Base-by-base conservation (phyloP, 2,797 vertebrate genomes). In the Danio aesculapii region DNA sequence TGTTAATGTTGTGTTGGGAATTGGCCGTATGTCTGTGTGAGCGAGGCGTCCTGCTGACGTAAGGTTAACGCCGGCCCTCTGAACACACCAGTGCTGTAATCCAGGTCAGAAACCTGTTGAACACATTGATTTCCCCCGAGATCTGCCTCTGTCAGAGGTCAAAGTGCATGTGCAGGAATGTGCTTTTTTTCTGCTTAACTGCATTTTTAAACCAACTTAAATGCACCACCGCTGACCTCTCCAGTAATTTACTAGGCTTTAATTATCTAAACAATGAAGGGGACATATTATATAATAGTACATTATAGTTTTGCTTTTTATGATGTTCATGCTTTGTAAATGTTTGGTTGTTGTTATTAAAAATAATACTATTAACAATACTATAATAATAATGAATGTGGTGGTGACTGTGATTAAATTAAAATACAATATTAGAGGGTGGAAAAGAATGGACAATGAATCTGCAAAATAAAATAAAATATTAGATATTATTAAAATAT, bases 141-240 rank as follows among this genome's bases (percentile, higher is more conserved):
- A 82, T 61, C 50, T 39, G 49, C 46, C 64, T 62, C 58, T 12
- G n/a, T 63, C 55, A 64, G 77, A 77, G 72, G 73, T 80, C 67
- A 80, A 76, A 66, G 81, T 75, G 50, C 13, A 16, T 7, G 6
- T 0, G 16, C 57, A 61, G 78, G 78, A 80, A 80, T 80, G 74
- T 73, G 6, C 58, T 70, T 30, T 55, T 19, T 9, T 30, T 30
- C 30, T 70, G 63, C 66, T 30, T 66, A 50, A 75, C 58, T 55
- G 49, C 58, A 53, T 55, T 79, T 72, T 72, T 72, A 63, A 63
- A 70, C 12, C 10, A 63, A 49, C 21, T 69, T 52, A 50, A 44
- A 41, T n/a, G 50, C n/a, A n/a, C 9, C 69, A n/a, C 49, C 16
- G 0, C 16, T 55, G 69, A 55, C 69, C 69, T 57, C 10, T 79